Evolutionary conservation across 2,113 vertebrate species (phyloP), one percentile per base, ranked within the genome.

Genomic region (Grallaria varia): DNA sequence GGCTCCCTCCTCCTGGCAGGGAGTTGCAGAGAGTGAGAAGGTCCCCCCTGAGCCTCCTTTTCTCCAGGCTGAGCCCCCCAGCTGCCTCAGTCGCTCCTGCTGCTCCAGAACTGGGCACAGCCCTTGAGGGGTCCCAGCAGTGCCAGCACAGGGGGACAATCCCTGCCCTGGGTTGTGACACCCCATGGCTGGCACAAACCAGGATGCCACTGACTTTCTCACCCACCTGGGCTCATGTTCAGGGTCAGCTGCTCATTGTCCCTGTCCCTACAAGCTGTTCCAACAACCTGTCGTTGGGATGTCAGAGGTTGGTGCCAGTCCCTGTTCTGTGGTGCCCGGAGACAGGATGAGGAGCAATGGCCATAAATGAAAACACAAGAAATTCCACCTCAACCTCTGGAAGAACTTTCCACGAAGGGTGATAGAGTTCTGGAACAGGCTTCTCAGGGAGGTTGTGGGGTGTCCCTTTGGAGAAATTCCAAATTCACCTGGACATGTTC

Each of bases 201-300:
- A 30, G 50, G 30, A 33, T 30, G 5, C 62, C 52, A 8, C 20
- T 35, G 35, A 52, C 49, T 40, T 59, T 33, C 3, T 2, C 74
- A 40, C 8, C 14, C 49, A 37, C 33, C 31, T 12, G 30, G 49
- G 25, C 71, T 42, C 52, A 17, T 35, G 33, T 4, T 27, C 52
- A 75, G 74, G 14, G 19, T 4, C 49, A 72, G 42, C 49, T 49
- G n/a, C 2, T 35, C 16, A 1, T 4, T 53, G 59, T 30, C 44
- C 28, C 40, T 44, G 52, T 20, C 47, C 35, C 40, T 35, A 0
- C 4, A 4, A 20, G 5, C 40, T 35, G 2, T n/a, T 56, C 28
- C 30, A 33, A n/a, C 35, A 20, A 39, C 9, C 20, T 87, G 10
- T 18, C 2, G 0, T 35, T 47, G 1, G 1, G 30, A 21, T 22